A percentile compares a stretch with the other conserved stretches of the same genome.
These are phyloP conservation scores for Lasaia peninsularis DNA, from an alignment of 1,140 invertebrate species.

Conservation along the genomic window DNA sequence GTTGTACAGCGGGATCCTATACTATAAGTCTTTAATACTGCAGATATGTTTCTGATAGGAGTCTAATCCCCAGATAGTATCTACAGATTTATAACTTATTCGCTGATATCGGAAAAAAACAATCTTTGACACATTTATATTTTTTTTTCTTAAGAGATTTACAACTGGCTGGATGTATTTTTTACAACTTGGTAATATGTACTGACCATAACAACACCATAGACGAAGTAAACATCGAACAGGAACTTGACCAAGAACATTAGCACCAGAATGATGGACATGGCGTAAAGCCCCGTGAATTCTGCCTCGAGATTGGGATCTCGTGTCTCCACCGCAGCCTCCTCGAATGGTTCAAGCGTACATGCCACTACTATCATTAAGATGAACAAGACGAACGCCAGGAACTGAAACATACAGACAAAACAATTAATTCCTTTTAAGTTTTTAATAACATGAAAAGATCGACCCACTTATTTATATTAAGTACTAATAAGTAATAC, in stretches of 20 bases:
- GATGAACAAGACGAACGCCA: constrained; percentile 44
- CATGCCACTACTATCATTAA: constrained; percentile 46
- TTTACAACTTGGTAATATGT: neutral
- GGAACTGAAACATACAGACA: constrained; percentile 34
- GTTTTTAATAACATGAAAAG: neutral
- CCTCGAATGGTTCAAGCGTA: constrained; percentile 30
- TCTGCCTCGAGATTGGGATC: constrained; percentile 39
- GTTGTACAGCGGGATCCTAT: no score
- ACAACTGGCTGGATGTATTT: no score
- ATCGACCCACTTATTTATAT: no score
- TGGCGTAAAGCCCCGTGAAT: constrained; percentile 46
- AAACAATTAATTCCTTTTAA: neutral
- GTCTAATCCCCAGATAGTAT: no score
- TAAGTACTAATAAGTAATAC: no score
- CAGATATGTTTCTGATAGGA: no score
- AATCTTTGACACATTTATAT: no score
- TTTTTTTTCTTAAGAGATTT: no score
- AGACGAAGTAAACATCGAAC: constrained; percentile 48
- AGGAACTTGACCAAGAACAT: constrained; percentile 54
- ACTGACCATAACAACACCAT: constrained; percentile 43
- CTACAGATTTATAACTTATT: no score
- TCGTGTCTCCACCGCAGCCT: constrained; percentile 7
- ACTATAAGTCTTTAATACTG: no score
- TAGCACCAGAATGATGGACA: constrained; percentile 51
- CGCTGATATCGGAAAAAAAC: no score